These are phyloP conservation scores for Cataglyphis cursor DNA, from an alignment of 2,888 invertebrate genomes.

Conservation along the genomic window DNA sequence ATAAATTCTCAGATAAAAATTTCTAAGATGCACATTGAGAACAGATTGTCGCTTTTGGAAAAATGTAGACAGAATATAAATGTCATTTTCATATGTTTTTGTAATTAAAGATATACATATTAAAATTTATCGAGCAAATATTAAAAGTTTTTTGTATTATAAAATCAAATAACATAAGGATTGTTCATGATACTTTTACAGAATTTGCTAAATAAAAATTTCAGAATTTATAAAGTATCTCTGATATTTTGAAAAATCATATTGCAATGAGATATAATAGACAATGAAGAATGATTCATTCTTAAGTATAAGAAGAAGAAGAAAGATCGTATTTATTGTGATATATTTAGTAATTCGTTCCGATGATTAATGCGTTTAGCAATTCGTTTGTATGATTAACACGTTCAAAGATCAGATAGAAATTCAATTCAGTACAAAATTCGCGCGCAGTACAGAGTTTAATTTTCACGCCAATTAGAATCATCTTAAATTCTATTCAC, in stretches of 20 bases:
- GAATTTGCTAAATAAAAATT: neutral
- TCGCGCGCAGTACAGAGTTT: neutral
- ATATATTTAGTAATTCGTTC: slow-evolving; percentile 4
- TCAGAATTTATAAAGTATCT: neutral
- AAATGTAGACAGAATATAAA: neutral
- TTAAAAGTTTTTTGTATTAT: neutral
- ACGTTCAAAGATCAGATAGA: slow-evolving; percentile 11
- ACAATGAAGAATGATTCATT: slow-evolving; percentile 5
- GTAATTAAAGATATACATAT: neutral
- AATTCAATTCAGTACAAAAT: slow-evolving; percentile 15
- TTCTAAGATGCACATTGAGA: neutral
- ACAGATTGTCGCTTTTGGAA: neutral
- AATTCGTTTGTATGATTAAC: slow-evolving; percentile 11
- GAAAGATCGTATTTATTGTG: neutral
- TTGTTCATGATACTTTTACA: neutral
- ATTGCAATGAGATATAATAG: neutral
- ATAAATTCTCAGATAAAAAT: neutral
- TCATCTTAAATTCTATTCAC: neutral
- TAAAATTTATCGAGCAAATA: neutral
- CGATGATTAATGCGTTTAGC: neutral
- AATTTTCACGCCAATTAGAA: slow-evolving; percentile 6
- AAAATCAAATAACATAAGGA: neutral
- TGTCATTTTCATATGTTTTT: neutral
- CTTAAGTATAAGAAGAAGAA: neutral
- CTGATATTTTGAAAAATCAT: slow-evolving; percentile 33